phyloP scores from a whole-genome alignment of 2,113 vertebrate species.

The Lepus timidus region DNA sequence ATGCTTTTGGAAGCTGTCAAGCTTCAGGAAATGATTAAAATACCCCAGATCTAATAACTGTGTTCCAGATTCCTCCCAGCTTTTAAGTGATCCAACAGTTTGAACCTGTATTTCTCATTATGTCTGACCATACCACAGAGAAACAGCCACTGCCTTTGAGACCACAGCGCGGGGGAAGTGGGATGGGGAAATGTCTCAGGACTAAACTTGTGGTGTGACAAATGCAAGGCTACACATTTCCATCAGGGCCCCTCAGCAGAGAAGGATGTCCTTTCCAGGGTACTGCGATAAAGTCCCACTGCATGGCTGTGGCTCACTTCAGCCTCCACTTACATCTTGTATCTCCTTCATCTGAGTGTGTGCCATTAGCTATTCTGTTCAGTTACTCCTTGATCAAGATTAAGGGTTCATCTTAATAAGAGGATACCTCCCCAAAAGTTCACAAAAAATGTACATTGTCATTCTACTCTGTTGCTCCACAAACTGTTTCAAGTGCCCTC shows the following conservation, averaged over 20 bases:
- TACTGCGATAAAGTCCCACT: background rate
- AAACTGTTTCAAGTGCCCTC: too few relatives aligned
- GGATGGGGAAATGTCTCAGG: background rate
- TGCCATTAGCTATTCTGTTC: background rate
- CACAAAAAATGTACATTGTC: too few relatives aligned
- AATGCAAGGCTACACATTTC: background rate
- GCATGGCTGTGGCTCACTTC: background rate
- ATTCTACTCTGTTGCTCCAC: too few relatives aligned
- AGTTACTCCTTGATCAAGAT: background rate
- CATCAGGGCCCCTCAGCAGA: slow-evolving; percentile 9
- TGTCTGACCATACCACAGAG: slow-evolving; percentile 52
- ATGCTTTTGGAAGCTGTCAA: slow-evolving; percentile 62
- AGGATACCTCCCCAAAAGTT: too few relatives aligned
- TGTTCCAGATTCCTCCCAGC: slow-evolving; percentile 59
- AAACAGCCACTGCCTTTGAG: slow-evolving; percentile 43
- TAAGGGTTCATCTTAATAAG: background rate
- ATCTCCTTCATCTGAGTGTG: background rate
- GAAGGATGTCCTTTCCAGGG: background rate
- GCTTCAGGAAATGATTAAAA: slow-evolving; percentile 76
- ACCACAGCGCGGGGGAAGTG: background rate
- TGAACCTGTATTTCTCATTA: slow-evolving; percentile 68
- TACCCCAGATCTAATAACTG: slow-evolving; percentile 63
- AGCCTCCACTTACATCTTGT: background rate
- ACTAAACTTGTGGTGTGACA: background rate
- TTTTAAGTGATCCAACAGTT: slow-evolving; percentile 59